A percentile compares a stretch with the other conserved stretches of the same genome.
Evolutionary conservation across 1,140 invertebrate genomes (phyloP).

Genomic region (Orchesella cincta): DNA sequence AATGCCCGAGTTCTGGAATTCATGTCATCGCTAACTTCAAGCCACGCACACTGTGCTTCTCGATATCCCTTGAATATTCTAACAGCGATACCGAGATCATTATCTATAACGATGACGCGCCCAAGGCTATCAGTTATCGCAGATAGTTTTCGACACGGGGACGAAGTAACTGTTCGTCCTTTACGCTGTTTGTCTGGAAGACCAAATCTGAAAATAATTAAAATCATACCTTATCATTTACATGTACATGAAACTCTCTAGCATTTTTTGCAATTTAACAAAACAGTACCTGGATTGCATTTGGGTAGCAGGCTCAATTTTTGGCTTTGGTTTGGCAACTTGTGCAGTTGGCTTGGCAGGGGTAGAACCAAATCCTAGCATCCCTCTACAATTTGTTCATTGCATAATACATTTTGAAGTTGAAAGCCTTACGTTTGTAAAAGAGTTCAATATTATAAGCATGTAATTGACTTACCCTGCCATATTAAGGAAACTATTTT

Average conservation of each 20-base stretch:
- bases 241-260: too few relatives aligned
- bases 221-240: not conserved
- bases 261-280: too few relatives aligned
- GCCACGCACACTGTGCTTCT: conserved; percentile 88
- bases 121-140: conserved; percentile 83
- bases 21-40: conserved; percentile 72
- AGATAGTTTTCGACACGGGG: conserved; percentile 77
- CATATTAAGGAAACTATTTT: conserved; percentile 69
- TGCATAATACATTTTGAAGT: not conserved
- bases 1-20: conserved; percentile 52
- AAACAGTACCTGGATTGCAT: conserved; percentile 48
- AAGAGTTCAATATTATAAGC: not conserved
- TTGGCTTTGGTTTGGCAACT: conserved; percentile 52
- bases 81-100: conserved; percentile 73
- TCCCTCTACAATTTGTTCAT: conserved; percentile 45
- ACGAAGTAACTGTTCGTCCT: conserved; percentile 71
- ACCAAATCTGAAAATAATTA: conserved; percentile 65
- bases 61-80: conserved; percentile 91
- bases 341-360: not conserved
- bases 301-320: conserved; percentile 60
- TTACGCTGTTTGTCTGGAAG: conserved; percentile 77
- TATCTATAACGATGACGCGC: conserved; percentile 80
- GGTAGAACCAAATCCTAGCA: conserved; percentile 57
- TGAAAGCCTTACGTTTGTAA: too few relatives aligned
- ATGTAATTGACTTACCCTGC: conserved; percentile 65